Evolutionary conservation across 1,140 invertebrate genomes (phyloP), one percentile per base, ranked within the genome.

Genomic region (Cydia splendana): DNA sequence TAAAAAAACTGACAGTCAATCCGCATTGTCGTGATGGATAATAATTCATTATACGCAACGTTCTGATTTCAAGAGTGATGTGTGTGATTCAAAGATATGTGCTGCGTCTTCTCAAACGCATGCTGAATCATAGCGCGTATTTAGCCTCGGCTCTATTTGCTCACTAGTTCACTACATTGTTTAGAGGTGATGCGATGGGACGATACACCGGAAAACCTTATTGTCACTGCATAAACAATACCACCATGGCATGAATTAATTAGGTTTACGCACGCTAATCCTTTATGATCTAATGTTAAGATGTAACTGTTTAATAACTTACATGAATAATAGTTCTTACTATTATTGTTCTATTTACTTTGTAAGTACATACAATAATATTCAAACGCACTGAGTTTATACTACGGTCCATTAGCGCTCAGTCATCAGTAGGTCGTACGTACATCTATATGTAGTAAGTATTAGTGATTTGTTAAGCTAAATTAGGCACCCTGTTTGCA

Each of bases 81-180:
- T 65, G 4, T 69, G 65, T 13, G 24, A 38, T 24, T 42, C 67
- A 38, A 42, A 38, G 15, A 71, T 71, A 34, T 71, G 65, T 38
- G 67, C n/a, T 71, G 38, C 67, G 67, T n/a, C 34, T 38, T 2
- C 30, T 57, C 65, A 28, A 34, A 67, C 67, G 34, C 13, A 77
- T 74, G 71, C 79, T 84, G 84, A 84, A 83, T 84, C 83, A 79
- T 78, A 75, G 77, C 75, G 78, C 79, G 73, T 79, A 81, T 83
- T 83, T 84, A 83, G 78, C 76, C 65, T 71, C 76, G 65, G 76
- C 78, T 42, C 75, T 81, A 81, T 82, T 82, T 84, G 80, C 79
- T 81, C 76, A 76, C 82, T 83, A 75, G 79, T 77, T 80, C 76
- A 78, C 82, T 83, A 76, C 79, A 80, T 78, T 82, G 81, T 78